These are phyloP conservation scores for Suncus etruscus DNA, from an alignment of 2,113 vertebrate species.

Conservation along the genomic window DNA sequence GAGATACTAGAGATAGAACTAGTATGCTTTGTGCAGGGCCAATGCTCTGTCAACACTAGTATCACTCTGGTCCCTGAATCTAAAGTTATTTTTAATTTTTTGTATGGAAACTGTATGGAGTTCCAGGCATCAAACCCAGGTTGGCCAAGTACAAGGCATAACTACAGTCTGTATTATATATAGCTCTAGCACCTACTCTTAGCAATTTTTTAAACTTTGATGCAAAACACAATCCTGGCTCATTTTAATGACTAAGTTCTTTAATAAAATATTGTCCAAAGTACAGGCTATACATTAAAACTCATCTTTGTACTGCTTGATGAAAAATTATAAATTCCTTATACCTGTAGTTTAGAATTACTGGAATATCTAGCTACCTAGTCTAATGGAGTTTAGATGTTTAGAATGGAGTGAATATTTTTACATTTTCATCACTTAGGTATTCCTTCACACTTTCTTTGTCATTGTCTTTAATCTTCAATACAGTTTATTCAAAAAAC, in stretches of 20 bases:
- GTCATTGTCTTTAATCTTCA: not conserved
- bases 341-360: not conserved
- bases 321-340: not conserved
- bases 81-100: no score
- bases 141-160: no score
- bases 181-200: no score
- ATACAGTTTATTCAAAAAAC: not conserved
- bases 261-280: conserved; percentile 24
- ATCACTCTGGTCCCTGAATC: no score
- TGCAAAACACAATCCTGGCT: conserved; percentile 10
- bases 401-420: no score
- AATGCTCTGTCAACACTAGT: no score
- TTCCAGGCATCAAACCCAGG: no score
- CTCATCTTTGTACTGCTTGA: not conserved
- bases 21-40: not conserved
- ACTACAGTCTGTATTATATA: no score
- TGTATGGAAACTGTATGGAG: no score
- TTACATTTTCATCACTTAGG: no score
- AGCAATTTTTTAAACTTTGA: no score
- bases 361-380: no score
- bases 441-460: not conserved
- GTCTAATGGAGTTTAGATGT: not conserved
- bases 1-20: not conserved
- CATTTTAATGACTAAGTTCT: not conserved
- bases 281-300: not conserved